A percentile compares a stretch with the other conserved stretches of the same genome.
Evolutionary conservation across 2,888 invertebrate genomes (phyloP).

Genomic region (Trilocha varians): DNA sequence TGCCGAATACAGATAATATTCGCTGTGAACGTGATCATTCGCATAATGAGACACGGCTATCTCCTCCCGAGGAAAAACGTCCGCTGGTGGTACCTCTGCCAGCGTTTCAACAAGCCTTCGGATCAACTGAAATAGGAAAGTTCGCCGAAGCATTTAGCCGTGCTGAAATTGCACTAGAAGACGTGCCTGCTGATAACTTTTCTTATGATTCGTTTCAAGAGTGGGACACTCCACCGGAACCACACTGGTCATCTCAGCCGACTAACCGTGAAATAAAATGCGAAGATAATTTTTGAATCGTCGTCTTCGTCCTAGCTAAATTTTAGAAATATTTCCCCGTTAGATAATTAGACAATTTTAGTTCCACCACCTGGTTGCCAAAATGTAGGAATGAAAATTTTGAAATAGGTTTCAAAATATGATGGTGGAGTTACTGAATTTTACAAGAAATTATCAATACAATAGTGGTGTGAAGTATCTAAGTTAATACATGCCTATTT

Average conservation of each 20-base stretch:
- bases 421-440: constrained; percentile 57
- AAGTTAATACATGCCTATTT: background rate
- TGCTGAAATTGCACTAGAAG: constrained; percentile 65
- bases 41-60: constrained; percentile 30
- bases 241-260: constrained; percentile 55
- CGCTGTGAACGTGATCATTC: constrained; percentile 31
- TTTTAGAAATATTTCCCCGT: constrained; percentile 47
- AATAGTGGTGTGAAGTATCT: constrained; percentile 60
- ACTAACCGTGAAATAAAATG: constrained; percentile 59
- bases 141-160: constrained; percentile 82
- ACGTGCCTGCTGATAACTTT: constrained; percentile 47
- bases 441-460: constrained; percentile 46
- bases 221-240: constrained; percentile 53
- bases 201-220: constrained; percentile 55
- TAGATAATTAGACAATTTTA: constrained; percentile 65
- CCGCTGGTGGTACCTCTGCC: constrained; percentile 77
- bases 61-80: constrained; percentile 48
- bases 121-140: constrained; percentile 89
- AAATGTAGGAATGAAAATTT: constrained; percentile 55
- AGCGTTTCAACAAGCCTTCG: constrained; percentile 89
- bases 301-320: constrained; percentile 44
- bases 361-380: constrained; percentile 72
- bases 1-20: constrained; percentile 22
- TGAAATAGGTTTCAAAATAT: constrained; percentile 58
- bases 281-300: constrained; percentile 58